A percentile compares a stretch with the other conserved stretches of the same genome.
Evolutionary conservation across 1,140 invertebrate genomes (phyloP).

Genomic region (Lordiphosa clarofinis): DNA sequence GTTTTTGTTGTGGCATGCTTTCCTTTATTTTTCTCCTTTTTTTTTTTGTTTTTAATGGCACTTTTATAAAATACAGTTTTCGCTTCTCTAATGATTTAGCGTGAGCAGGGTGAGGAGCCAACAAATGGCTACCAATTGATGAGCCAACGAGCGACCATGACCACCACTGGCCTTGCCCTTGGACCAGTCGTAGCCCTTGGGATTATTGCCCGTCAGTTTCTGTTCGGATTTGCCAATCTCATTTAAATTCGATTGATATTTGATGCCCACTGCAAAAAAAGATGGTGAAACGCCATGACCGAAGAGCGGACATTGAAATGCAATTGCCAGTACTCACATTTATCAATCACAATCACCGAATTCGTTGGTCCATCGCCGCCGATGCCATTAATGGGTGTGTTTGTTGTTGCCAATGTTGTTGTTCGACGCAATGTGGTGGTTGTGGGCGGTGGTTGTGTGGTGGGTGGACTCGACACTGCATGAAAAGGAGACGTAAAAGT

Average conservation of each 20-base stretch:
- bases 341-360: slow-evolving; percentile 71
- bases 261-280: slow-evolving; percentile 81
- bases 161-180: slow-evolving; percentile 54
- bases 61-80: slow-evolving; percentile 53
- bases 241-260: slow-evolving; percentile 85
- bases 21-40: slow-evolving; percentile 5
- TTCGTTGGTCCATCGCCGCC: slow-evolving; percentile 61
- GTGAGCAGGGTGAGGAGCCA: slow-evolving; percentile 21
- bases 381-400: slow-evolving; percentile 37
- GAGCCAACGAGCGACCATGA: neutral
- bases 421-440: slow-evolving; percentile 66
- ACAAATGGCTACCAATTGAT: slow-evolving; percentile 6
- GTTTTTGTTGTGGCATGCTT: slow-evolving; percentile 2
- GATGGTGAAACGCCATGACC: neutral
- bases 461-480: slow-evolving; percentile 77
- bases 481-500: neutral
- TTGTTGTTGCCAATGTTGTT: slow-evolving; percentile 50
- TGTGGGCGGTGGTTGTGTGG: slow-evolving; percentile 73
- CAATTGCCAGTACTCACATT: slow-evolving; percentile 59
- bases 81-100: slow-evolving; percentile 29
- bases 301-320: slow-evolving; percentile 3
- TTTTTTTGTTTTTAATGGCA: slow-evolving; percentile 46
- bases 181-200: slow-evolving; percentile 74
- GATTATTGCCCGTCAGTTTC: slow-evolving; percentile 81
- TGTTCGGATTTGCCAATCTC: slow-evolving; percentile 87